Conservation (phyloP, 1,140 invertebrate species). For the Pogonomyrmex barbatus region DNA sequence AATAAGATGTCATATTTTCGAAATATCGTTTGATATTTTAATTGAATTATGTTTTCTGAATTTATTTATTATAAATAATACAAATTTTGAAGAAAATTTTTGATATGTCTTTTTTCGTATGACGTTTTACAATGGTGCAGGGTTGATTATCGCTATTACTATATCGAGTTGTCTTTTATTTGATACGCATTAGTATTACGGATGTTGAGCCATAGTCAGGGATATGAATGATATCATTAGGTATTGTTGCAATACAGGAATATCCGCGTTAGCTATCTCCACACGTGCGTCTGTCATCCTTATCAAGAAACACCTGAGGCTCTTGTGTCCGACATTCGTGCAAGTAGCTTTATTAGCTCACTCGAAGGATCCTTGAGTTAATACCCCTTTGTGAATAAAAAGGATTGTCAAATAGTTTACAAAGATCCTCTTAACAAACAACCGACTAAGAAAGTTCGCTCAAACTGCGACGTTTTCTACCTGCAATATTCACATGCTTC, state of each 20-base stretch:
- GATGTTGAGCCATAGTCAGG: background rate
- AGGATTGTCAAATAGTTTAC: constrained; percentile 10
- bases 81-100: background rate
- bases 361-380: background rate
- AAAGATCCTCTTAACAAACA: background rate
- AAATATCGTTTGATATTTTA: background rate
- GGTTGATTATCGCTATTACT: background rate
- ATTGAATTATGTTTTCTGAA: background rate
- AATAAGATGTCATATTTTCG: background rate
- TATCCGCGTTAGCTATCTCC: background rate
- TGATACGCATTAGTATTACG: background rate
- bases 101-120: background rate
- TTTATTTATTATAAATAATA: background rate
- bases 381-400: constrained; percentile 21
- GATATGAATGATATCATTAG: background rate
- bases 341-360: constrained; percentile 14
- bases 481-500: background rate
- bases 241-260: constrained; percentile 20
- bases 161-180: background rate
- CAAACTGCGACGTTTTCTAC: background rate
- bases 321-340: constrained; percentile 2
- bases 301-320: constrained; percentile 27
- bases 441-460: background rate
- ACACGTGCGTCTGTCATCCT: constrained; percentile 9
- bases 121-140: background rate